A percentile compares a stretch with the other conserved stretches of the same genome.
These are phyloP conservation scores for Anoplolepis gracilipes DNA, from an alignment of 1,140 invertebrate genomes.

Conservation along the genomic window DNA sequence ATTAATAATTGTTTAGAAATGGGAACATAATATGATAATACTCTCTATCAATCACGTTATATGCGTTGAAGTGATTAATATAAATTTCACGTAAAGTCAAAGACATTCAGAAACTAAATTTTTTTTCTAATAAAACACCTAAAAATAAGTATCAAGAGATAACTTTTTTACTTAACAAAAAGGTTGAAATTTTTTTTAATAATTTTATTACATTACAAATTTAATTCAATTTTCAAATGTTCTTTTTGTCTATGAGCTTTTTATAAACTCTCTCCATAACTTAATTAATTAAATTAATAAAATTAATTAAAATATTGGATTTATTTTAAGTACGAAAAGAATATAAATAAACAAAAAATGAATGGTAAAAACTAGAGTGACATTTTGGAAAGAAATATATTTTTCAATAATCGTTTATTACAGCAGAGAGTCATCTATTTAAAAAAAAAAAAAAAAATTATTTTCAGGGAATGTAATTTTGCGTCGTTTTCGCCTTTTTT, in stretches of 20 bases:
- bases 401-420: not conserved
- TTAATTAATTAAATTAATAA: too few species aligned
- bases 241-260: not conserved
- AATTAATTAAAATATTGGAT: not conserved
- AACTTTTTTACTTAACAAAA: too few species aligned
- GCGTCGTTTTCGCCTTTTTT: not conserved
- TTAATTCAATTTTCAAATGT: not conserved
- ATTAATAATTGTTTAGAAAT: constrained; percentile 5
- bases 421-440: not conserved
- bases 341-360: too few species aligned
- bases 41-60: not conserved
- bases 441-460: too few species aligned
- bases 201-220: too few species aligned
- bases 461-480: not conserved
- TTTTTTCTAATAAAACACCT: too few species aligned
- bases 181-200: too few species aligned
- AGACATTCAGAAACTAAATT: too few species aligned
- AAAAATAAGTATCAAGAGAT: too few species aligned
- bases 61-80: too few species aligned
- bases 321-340: too few species aligned
- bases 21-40: not conserved
- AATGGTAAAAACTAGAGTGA: not conserved
- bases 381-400: not conserved
- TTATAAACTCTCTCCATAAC: not conserved
- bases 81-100: too few species aligned